phyloP scores from a whole-genome alignment of 2,113 vertebrate species.

The Prochilodus magdalenae region DNA sequence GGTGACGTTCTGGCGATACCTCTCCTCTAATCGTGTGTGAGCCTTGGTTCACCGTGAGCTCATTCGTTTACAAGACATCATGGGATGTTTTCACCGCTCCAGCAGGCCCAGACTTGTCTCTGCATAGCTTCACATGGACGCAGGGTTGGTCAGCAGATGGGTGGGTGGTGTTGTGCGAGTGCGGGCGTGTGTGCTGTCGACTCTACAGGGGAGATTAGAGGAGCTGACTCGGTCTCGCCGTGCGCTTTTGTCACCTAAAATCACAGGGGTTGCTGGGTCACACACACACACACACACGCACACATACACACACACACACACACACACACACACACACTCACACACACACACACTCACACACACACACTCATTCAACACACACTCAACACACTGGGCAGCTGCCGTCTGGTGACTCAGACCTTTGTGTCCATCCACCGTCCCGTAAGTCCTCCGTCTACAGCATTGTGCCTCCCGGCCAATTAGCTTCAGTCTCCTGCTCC shows the following conservation, averaged over 20 bases:
- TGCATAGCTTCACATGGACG: neutral
- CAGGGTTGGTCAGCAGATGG: constrained; percentile 1
- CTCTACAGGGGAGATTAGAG: constrained; percentile 61
- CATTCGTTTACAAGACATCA: neutral
- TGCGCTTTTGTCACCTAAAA: constrained; percentile 73
- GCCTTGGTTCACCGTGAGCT: neutral
- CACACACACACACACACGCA: constrained; percentile 20
- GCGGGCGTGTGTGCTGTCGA: constrained; percentile 19
- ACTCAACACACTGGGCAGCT: constrained; percentile 62
- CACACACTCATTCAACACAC: no score
- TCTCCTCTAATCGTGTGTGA: neutral
- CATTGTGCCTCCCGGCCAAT: constrained; percentile 52
- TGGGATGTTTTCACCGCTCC: constrained; percentile 21
- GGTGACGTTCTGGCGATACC: no score
- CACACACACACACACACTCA: neutral
- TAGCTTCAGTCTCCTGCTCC: neutral
- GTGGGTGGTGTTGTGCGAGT: constrained; percentile 22
- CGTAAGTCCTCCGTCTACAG: constrained; percentile 39
- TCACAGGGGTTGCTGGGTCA: constrained; percentile 61
- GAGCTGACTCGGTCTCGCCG: constrained; percentile 61
- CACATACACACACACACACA: constrained; percentile 22
- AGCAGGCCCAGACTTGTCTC: constrained; percentile 10
- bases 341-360: neutral
- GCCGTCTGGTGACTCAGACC: constrained; percentile 67
- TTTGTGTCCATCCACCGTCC: constrained; percentile 62